Evolutionary conservation across 2,888 invertebrate genomes (phyloP), one percentile per base, ranked within the genome.

Genomic region (Erpobdella octoculata): DNA sequence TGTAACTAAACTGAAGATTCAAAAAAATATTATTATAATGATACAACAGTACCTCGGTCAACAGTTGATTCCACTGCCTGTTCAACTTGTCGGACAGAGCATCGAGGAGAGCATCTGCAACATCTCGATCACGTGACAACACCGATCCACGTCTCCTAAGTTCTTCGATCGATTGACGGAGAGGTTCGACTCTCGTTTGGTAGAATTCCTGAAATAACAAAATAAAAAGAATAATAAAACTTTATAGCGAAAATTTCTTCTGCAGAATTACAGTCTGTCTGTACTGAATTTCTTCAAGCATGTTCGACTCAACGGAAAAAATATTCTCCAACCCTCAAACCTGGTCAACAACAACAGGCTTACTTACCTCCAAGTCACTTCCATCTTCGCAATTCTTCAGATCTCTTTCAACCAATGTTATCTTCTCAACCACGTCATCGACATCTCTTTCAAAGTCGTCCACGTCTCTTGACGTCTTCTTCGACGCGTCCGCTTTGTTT

Each of bases 361-460:
- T 3, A 18, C 53, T 21, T 6, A 53, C 53, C 53, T 53, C 53
- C 5, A 53, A 28, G 9, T 35, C 35, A 6, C 62, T 31, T 21
- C 31, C 62, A 33, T 62, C 62, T n/a, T n/a, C 28, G 2, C 28
- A 35, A 6, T 62, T 35, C 31, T 12, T 6, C 4, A 62, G 53
- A 8, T 53, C 53, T 28, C 15, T 53, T 28, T 28, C 28, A 21
- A 53, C 53, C 21, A 1, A 21, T 8, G 53, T 25, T 28, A 53
- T 53, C n/a, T 53, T 35, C 8, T 62, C 62, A 28, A 62, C n/a
- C 28, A 62, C n/a, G 5, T 35, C 33, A 28, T 33, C n/a, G 8
- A 62, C 35, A n/a, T 62, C 62, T 5, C 35, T 62, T 2, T n/a
- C 28, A 62, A 28, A 62, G n/a, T 62, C 62, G 21, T 62, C 62